A percentile compares a stretch with the other conserved stretches of the same genome.
These are phyloP conservation scores for Tenualosa ilisha DNA, from an alignment of 2,797 vertebrate species.

Conservation along the genomic window DNA sequence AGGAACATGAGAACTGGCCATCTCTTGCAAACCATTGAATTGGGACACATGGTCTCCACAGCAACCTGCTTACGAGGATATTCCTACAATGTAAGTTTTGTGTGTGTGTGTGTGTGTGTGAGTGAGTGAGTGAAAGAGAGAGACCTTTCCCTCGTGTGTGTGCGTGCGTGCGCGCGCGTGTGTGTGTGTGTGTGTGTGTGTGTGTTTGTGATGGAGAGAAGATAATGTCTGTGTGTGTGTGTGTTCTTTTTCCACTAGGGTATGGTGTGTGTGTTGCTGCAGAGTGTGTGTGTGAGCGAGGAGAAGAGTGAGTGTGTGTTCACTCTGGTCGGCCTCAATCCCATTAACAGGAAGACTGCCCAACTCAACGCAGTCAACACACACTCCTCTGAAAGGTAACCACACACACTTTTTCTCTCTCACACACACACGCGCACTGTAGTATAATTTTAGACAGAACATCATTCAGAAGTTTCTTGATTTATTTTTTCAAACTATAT, in stretches of 20 bases:
- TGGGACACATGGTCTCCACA: slow-evolving; percentile 31
- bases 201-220: too few species aligned
- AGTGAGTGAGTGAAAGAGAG: not conserved
- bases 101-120: not conserved
- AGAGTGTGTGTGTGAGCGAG: slow-evolving; percentile 32
- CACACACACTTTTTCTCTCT: not conserved
- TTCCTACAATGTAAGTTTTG: slow-evolving; percentile 41
- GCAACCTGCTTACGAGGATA: slow-evolving; percentile 49
- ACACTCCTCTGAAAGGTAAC: slow-evolving; percentile 1
- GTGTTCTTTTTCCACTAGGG: slow-evolving; percentile 37
- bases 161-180: too few species aligned
- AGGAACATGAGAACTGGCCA: slow-evolving; percentile 51
- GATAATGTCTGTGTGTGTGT: not conserved
- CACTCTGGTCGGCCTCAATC: slow-evolving; percentile 45
- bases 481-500: too few species aligned
- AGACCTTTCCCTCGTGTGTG: not conserved
- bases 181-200: too few species aligned
- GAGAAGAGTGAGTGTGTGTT: slow-evolving; percentile 30
- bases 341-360: slow-evolving; percentile 39
- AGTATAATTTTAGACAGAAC: too few species aligned
- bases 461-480: too few species aligned
- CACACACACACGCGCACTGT: not conserved
- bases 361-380: slow-evolving; percentile 24
- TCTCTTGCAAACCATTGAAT: slow-evolving; percentile 34
- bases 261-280: slow-evolving; percentile 48